phyloP scores from a whole-genome alignment of 1,140 invertebrate genomes.

The Drosophila mojavensis region DNA sequence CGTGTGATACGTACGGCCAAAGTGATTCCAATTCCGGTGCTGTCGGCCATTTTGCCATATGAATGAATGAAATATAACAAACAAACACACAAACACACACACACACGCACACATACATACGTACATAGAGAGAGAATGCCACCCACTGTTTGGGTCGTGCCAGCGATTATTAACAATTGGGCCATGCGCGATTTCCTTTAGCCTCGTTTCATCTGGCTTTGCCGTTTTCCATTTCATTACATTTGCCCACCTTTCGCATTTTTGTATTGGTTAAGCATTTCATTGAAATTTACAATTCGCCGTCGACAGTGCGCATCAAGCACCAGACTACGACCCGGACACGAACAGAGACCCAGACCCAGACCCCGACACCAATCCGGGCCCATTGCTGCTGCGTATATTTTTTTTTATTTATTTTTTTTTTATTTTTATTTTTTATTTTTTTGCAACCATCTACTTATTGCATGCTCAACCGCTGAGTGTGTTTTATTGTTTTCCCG shows the following conservation, averaged over 20 bases:
- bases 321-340: not conserved
- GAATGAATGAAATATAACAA: conserved; percentile 39
- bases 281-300: conserved; percentile 28
- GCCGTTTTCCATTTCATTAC: conserved; percentile 67
- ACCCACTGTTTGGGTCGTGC: conserved; percentile 17
- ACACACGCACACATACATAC: no score
- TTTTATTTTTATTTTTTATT: no score
- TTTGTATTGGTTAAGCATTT: conserved; percentile 30
- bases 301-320: conserved; percentile 1
- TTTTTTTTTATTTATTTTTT: no score
- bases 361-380: no score
- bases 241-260: conserved; percentile 41
- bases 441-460: not conserved
- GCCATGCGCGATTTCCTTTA: conserved; percentile 54
- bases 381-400: no score
- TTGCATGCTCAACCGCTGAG: conserved; percentile 26
- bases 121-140: no score
- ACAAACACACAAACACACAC: no score
- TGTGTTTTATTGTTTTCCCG: conserved; percentile 45
- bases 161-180: conserved; percentile 68
- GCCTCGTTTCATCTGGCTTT: conserved; percentile 19
- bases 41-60: conserved; percentile 64
- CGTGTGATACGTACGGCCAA: conserved; percentile 56
- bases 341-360: not conserved
- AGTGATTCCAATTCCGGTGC: conserved; percentile 72